These are phyloP conservation scores for Eumeta japonica DNA, from an alignment of 1,140 invertebrate species.

Conservation along the genomic window DNA sequence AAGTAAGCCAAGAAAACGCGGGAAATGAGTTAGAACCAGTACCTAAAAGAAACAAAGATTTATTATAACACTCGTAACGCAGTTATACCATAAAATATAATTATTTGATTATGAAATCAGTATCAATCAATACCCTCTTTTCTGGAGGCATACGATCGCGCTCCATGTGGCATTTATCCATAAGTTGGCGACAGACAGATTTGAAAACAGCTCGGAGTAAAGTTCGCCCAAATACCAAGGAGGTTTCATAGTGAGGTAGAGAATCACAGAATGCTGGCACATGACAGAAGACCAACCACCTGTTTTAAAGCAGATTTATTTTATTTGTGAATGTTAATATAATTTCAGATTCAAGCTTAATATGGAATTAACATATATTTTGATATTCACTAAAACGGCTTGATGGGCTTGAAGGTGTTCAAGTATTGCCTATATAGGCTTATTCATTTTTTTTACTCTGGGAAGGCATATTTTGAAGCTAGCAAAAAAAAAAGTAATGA, in stretches of 20 bases:
- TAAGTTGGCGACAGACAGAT: conserved; percentile 83
- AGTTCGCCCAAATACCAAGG: conserved; percentile 85
- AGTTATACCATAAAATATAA: conserved; percentile 4
- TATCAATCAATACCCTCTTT: too few relatives aligned
- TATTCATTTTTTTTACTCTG: too few relatives aligned
- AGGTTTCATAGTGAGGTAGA: conserved; percentile 84
- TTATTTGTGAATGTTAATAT: too few relatives aligned
- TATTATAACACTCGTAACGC: background rate
- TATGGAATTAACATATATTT: too few relatives aligned
- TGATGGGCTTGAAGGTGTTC: too few relatives aligned
- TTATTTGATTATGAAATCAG: conserved; percentile 35
- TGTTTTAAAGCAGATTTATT: conserved; percentile 35
- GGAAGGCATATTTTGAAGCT: too few relatives aligned
- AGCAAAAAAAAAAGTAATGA: too few relatives aligned
- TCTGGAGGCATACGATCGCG: conserved; percentile 86
- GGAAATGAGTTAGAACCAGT: conserved; percentile 63
- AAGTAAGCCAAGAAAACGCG: conserved; percentile 81
- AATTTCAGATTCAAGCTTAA: too few relatives aligned
- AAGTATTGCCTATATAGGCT: too few relatives aligned
- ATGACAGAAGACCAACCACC: conserved; percentile 94
- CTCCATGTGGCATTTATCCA: conserved; percentile 87
- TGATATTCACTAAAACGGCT: too few relatives aligned
- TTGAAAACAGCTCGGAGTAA: conserved; percentile 83
- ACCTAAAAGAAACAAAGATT: conserved; percentile 23
- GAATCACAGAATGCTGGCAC: conserved; percentile 94